phyloP scores from a whole-genome alignment of 2,888 invertebrate species.

The Cerceris ruficornis region DNA sequence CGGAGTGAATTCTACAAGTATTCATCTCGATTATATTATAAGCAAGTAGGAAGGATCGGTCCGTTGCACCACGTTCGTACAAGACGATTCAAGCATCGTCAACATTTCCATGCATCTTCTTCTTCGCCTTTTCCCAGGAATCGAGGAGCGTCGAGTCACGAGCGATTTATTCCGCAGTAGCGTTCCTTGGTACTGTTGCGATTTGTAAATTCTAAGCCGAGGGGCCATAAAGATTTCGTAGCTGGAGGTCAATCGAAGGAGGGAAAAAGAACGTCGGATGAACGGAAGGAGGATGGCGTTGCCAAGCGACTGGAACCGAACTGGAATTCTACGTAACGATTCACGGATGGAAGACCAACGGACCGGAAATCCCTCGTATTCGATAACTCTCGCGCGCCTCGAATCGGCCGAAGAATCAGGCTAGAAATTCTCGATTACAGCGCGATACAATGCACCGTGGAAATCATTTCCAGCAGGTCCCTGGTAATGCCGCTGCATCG shows the following conservation, averaged over 20 bases:
- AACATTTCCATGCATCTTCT: slow-evolving; percentile 2
- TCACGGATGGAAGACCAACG: slow-evolving; percentile 57
- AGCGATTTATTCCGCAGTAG: background rate
- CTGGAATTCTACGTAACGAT: slow-evolving; percentile 68
- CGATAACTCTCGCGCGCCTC: slow-evolving; percentile 58
- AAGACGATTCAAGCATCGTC: too few relatives aligned
- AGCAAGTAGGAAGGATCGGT: too few relatives aligned
- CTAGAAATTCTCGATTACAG: slow-evolving; percentile 62
- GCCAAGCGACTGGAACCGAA: slow-evolving; percentile 72
- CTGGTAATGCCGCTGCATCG: slow-evolving; percentile 14
- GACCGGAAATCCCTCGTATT: slow-evolving; percentile 68
- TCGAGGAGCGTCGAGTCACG: too few relatives aligned
- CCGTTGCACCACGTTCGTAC: too few relatives aligned
- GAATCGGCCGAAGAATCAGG: slow-evolving; percentile 63
- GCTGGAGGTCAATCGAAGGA: slow-evolving; percentile 12
- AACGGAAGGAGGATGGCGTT: slow-evolving; percentile 39
- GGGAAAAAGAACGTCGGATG: slow-evolving; percentile 20
- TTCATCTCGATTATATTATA: too few relatives aligned
- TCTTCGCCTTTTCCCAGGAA: background rate
- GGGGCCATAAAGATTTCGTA: slow-evolving; percentile 5
- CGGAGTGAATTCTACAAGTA: too few relatives aligned
- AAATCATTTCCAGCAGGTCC: slow-evolving; percentile 24
- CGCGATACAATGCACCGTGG: slow-evolving; percentile 47
- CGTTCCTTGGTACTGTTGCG: slow-evolving; percentile 3
- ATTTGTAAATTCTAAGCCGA: slow-evolving; percentile 17